These are phyloP conservation scores for Achlya flavicornis DNA, from an alignment of 2,888 invertebrate genomes.

Conservation along the genomic window DNA sequence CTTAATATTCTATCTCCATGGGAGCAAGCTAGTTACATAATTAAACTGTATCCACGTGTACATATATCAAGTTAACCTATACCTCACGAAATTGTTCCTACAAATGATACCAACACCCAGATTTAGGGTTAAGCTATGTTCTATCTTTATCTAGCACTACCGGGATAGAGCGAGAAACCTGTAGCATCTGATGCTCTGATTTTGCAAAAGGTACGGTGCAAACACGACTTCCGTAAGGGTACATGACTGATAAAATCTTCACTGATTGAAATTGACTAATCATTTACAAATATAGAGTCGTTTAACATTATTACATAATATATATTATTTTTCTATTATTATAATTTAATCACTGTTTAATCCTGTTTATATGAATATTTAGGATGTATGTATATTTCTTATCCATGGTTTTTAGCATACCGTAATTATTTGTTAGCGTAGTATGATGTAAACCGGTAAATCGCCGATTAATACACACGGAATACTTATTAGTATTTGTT, in stretches of 20 bases:
- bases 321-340: too few relatives aligned
- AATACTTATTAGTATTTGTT: too few relatives aligned
- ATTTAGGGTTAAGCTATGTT: constrained; percentile 10
- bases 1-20: too few relatives aligned
- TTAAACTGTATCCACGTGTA: not conserved
- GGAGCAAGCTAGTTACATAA: too few relatives aligned
- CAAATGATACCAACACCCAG: constrained; percentile 10
- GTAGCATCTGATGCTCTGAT: not conserved
- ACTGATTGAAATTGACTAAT: constrained; percentile 29
- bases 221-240: constrained; percentile 8
- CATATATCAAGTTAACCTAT: not conserved
- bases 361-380: not conserved
- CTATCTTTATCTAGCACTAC: constrained; percentile 4
- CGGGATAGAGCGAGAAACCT: not conserved
- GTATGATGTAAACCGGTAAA: too few relatives aligned
- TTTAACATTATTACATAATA: too few relatives aligned
- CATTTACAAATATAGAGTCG: constrained; percentile 20
- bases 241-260: constrained; percentile 22
- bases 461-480: too few relatives aligned
- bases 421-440: too few relatives aligned
- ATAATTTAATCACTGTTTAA: constrained; percentile 3
- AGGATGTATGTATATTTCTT: not conserved
- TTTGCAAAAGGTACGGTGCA: constrained; percentile 5
- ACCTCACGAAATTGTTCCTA: constrained; percentile 8
- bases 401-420: not conserved